Percentiles rank a stretch among this genome's conserved stretches.
Evolutionary conservation across 2,888 invertebrate genomes (phyloP).

Genomic region (Cantharis flavilabris): DNA sequence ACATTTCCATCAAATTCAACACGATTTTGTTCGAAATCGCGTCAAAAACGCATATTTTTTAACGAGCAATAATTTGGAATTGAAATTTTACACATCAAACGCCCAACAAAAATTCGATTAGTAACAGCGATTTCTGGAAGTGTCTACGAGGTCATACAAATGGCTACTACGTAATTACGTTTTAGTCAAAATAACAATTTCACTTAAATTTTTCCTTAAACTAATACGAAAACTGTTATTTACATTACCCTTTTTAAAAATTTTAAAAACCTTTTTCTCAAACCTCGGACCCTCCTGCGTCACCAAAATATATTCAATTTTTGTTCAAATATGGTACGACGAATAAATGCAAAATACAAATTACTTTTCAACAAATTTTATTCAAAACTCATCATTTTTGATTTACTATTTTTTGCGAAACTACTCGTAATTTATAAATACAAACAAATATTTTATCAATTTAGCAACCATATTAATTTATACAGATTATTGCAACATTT

Average conservation of each 20-base stretch:
- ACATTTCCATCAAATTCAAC: constrained; percentile 27
- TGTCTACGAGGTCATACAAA: constrained; percentile 27
- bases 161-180: constrained; percentile 19
- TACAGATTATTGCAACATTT: constrained; percentile 14
- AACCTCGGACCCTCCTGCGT: background rate
- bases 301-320: background rate
- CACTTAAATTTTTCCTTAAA: background rate
- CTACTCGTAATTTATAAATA: background rate
- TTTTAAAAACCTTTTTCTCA: background rate
- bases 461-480: background rate
- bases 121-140: constrained; percentile 21
- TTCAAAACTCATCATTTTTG: background rate
- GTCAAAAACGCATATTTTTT: constrained; percentile 36
- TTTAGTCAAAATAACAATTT: background rate
- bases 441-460: background rate
- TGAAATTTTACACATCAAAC: constrained; percentile 6
- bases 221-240: background rate
- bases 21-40: constrained; percentile 38
- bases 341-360: background rate
- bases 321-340: background rate
- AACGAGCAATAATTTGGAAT: constrained; percentile 21
- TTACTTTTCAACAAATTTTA: background rate
- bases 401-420: background rate
- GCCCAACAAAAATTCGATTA: constrained; percentile 13
- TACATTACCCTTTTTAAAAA: background rate